These are phyloP conservation scores for Rhinolophus sinicus DNA, from an alignment of 2,113 vertebrate genomes.

Conservation along the genomic window DNA sequence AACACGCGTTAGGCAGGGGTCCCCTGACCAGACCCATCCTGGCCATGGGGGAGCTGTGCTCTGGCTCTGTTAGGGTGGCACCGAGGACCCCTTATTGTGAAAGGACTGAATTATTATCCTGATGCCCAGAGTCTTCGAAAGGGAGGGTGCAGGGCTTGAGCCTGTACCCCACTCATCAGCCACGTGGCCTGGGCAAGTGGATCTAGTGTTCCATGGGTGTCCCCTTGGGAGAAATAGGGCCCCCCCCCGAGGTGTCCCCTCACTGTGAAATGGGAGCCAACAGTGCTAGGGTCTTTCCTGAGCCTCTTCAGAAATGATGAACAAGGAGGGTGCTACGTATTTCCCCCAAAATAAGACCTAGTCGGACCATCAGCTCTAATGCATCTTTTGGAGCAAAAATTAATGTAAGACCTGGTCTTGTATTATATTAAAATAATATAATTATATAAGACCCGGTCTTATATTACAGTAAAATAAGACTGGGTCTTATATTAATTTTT, in stretches of 20 bases:
- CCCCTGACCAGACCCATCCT: not conserved
- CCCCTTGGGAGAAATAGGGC: not conserved
- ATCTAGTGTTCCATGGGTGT: not conserved
- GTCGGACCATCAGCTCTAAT: no score
- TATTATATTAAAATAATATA: no score
- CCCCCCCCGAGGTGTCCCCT: not conserved
- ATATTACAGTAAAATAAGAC: no score
- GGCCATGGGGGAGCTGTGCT: not conserved
- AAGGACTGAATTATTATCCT: not conserved
- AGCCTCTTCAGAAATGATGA: not conserved
- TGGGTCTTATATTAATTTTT: no score
- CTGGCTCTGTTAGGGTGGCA: no score
- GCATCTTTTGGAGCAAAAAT: no score
- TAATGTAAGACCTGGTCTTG: no score
- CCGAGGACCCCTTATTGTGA: not conserved
- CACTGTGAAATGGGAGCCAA: not conserved
- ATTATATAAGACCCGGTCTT: no score
- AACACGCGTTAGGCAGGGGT: rapidly evolving
- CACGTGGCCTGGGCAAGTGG: rapidly evolving
- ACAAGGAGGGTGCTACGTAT: no score
- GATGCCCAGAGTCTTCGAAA: rapidly evolving
- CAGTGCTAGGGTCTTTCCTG: not conserved
- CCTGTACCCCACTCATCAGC: rapidly evolving
- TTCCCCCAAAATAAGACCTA: no score
- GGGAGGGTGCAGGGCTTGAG: not conserved